Evolutionary conservation across 2,797 vertebrate genomes (phyloP), one percentile per base, ranked within the genome.

Genomic region (Diplodus puntazzo): DNA sequence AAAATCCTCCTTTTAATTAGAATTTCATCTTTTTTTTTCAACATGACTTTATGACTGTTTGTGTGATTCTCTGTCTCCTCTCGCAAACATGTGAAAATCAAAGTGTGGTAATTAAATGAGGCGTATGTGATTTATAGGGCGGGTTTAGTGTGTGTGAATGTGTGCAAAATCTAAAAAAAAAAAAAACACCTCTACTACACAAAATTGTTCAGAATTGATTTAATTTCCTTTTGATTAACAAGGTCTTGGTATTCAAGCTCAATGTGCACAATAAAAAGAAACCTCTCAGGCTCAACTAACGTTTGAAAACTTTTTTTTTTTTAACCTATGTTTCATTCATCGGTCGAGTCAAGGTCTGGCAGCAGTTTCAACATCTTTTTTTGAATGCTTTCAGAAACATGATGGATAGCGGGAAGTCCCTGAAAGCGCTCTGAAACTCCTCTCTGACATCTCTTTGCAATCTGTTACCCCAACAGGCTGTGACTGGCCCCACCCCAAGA

Each of bases 401-500:
- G 58, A 45, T 45, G 58, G 69, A 43, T 49, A 11, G 17, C 53
- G n/a, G 18, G 18, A 70, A 73, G 72, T 66, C 3, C 18, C 2
- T 55, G 21, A 74, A 81, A 70, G 34, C 18, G 23, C 12, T 53
- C 13, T 43, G 27, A 72, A 72, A 12, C 20, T 58, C 52, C 48
- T 53, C 52, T 58, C 65, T 76, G 45, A 80, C 75, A 27, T 66
- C 25, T 83, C 49, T 43, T 34, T 16, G 18, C 18, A 67, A 60
- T 79, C 74, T 79, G 59, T 82, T 42, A 13, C 64, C 65, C 64
- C 82, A 54, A 78, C 85, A 95, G 95, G 91, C 62, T 93, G 88
- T 59, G 93, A 92, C 68, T 95, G 94, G 88, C 79, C 94, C 79
- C 92, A 92, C 83, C 78, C 92, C 93, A 97, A 94, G 93, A 98